These are phyloP conservation scores for Amphiprion percula DNA, from an alignment of 2,113 vertebrate species.

Conservation along the genomic window DNA sequence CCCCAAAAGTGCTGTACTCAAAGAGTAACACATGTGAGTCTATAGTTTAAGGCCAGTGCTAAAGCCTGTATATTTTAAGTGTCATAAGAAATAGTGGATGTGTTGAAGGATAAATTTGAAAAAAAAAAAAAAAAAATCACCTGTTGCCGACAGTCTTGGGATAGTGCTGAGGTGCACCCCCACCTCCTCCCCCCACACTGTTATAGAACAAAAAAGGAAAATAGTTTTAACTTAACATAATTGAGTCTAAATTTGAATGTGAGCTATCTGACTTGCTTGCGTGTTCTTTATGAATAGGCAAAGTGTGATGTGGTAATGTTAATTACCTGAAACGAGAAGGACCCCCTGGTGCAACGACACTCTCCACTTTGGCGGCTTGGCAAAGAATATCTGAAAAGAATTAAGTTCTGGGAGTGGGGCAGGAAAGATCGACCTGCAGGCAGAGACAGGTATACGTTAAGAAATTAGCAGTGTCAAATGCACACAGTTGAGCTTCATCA, in stretches of 20 bases:
- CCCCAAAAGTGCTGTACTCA: not conserved
- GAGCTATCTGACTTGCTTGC: not conserved
- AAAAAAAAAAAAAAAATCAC: slow-evolving; percentile 74
- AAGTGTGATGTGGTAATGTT: not conserved
- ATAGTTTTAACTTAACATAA: slow-evolving; percentile 37
- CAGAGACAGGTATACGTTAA: not conserved
- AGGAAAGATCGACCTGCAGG: slow-evolving; percentile 84
- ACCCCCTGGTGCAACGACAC: slow-evolving; percentile 99
- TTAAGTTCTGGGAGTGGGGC: slow-evolving; percentile 91
- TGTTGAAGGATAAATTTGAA: not conserved
- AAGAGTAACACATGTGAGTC: not conserved
- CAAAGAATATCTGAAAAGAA: slow-evolving; percentile 98
- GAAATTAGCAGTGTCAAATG: not conserved
- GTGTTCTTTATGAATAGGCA: not conserved
- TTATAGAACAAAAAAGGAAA: slow-evolving; percentile 36
- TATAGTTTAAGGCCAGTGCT: not conserved
- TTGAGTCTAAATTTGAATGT: slow-evolving; percentile 3
- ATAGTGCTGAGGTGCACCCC: slow-evolving; percentile 99
- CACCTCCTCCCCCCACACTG: slow-evolving; percentile 99
- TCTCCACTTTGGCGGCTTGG: slow-evolving; percentile 99
- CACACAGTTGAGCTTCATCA: not conserved
- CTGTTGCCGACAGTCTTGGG: slow-evolving; percentile 99
- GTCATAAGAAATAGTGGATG: not conserved
- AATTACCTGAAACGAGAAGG: slow-evolving; percentile 99
- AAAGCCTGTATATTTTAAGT: not conserved